Evolutionary conservation across 2,888 invertebrate species (phyloP), one percentile per base, ranked within the genome.

Genomic region (Heteropelma amictum): DNA sequence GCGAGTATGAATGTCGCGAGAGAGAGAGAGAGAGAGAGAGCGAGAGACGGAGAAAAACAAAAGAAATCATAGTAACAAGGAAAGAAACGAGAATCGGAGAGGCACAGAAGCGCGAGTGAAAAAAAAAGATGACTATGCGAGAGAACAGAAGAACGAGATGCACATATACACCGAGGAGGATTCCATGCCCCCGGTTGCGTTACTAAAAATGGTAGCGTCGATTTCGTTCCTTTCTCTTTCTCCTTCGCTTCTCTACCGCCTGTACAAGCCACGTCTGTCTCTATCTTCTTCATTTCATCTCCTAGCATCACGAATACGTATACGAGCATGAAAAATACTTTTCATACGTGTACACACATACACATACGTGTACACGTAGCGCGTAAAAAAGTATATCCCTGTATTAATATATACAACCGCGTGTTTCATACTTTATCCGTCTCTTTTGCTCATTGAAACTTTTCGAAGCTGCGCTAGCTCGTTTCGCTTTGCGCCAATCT

Each of bases 171-270:
- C 49, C 10, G 19, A 49, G 60, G 38, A 6, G 58, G 49, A 51
- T 10, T 40, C 65, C 73, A 64, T 49, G 49, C 54, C 54, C 38
- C 56, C 47, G 56, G 73, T 72, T 72, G 70, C 72, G 68, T 75
- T 76, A 69, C 77, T 68, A 73, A 79, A 75, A 79, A 78, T 77
- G 78, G 77, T 69, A 65, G 61, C 77, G 72, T 70, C 77, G 73
- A 77, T 76, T 77, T 78, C 67, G 77, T 73, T 77, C 51, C 67
- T 72, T 76, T 30, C 53, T 38, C 65, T 61, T 40, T 49, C 63
- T n/a, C n/a, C n/a, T 70, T 47, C 60, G 26, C 14, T 70, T 33
- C 63, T 54, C 47, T 26, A 7, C 26, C 26, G 5, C 30, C 30
- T 23, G 17, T 19, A 6, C 33, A 14, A 10, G 10, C 17, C 23